Base-by-base conservation (phyloP, 2,888 invertebrate genomes). In the Drosophila prostipennis region DNA sequence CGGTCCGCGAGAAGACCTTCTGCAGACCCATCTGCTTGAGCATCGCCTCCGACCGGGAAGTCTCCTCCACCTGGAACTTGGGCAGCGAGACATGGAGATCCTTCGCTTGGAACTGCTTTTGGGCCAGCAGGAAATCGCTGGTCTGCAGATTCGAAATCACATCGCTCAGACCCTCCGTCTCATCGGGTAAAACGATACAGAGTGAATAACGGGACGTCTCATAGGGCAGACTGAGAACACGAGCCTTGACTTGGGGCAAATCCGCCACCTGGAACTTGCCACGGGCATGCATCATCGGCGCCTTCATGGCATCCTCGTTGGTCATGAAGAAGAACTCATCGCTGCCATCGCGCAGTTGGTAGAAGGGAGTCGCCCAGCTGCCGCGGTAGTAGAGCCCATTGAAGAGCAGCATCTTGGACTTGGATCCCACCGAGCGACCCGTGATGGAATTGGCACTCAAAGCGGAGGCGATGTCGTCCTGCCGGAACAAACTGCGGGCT, bases 301-400 rank as follows among this genome's bases (percentile, higher is more conserved):
- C 93, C 75, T 93, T 93, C 65, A 93, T 93, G 86, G 95, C 95
- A 76, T 94, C 94, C 0, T 92, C 92, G 45, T 93, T 93, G 11
- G 94, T 94, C 65, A 93, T 93, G 86, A 94, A 93, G 92, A 96
- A 96, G 69, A 95, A 93, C 39, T 94, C 93, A 2, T 92, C 86
- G 55, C 83, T 87, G 3, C 94, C 79, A n/a, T 84, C 78, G 5
- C 80, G 76, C 55, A 89, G 71, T 60, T 91, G 90, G 68, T 94
- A 93, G 89, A 96, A 96, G 0, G 94, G 93, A 29, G 93, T 93
- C 70, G 94, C 93, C 96, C 96, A 96, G 11, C 93, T 93, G n/a
- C 96, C 96, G 74, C 95, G 95, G 93, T 96, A 96, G 90, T 95
- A 96, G 82, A 96, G 92, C 0, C 95, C 96, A 80, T 96, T 96